Evolutionary conservation across 2,888 invertebrate species (phyloP), one percentile per base, ranked within the genome.

Genomic region (Oasisia sp.): DNA sequence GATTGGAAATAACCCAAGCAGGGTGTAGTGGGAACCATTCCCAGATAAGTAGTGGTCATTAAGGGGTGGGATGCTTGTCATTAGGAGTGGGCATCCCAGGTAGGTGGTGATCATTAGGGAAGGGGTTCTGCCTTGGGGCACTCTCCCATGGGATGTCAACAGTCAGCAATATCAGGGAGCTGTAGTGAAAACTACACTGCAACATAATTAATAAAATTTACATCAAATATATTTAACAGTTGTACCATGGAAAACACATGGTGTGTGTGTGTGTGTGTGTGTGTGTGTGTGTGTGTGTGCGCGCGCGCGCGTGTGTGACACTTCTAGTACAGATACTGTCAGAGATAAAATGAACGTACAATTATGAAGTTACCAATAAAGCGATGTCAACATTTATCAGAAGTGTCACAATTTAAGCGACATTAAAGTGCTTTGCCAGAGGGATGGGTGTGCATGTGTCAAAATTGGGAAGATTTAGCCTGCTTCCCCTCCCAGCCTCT

Each of bases 71-170:
- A 74, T 27, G 27, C 19, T 7, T 74, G 74, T 74, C 74, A 74
- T 74, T 74, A 74, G 74, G 74, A 74, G 74, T 74, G 74, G 74
- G 74, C 74, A 74, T 74, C 74, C 74, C n/a, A 27, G 74, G 74
- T 74, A 74, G 19, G 74, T 38, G 27, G 7, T 19, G 74, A 27
- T 74, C 74, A 74, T 74, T 74, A 74, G 74, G 74, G 74, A 74
- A 74, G 74, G 19, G 27, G n/a, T 27, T 74, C 74, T 74, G 74
- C 74, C 74, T 74, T 27, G 27, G 50, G 50, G 8, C 12, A 50
- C 50, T 50, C 50, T 50, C 50, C 38, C 50, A 50, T 9, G 50
- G 27, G 74, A 27, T 74, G 27, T 74, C 50, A 50, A 50, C 50
- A 50, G 74, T 74, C 74, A 74, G 27, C 74, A 74, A 27, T 74